Base-by-base conservation (phyloP, 2,113 vertebrate genomes). In the Polypterus bichir region DNA sequence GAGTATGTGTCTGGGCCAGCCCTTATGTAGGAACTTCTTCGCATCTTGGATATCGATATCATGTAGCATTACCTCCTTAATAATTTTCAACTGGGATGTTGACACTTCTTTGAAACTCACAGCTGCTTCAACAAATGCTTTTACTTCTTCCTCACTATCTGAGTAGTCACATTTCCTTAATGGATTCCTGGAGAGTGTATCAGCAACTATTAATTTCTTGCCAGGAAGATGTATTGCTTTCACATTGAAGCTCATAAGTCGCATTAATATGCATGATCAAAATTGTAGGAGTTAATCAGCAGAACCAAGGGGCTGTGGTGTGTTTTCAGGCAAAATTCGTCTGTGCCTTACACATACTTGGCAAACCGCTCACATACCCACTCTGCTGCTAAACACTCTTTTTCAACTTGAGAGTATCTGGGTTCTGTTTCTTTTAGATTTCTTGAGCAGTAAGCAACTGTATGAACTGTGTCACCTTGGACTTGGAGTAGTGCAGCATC, bases 201-300 rank as follows among this genome's bases (percentile, higher is more conserved):
- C 67, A 1, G 49, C 58, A 4, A 65, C 9, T 4, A 63, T 5
- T 0, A 71, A 51, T 7, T 66, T 62, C 46, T 66, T 64, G 2
- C 63, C 66, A 10, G 54, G 59, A 3, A 68, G 52, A 52, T 61
- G 48, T 3, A 64, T 44, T 9, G 54, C 59, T 53, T 49, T 59
- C 9, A 63, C 62, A 59, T 66, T 65, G 46, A 71, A 68, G 44
- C 49, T 53, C 51, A 65, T 59, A 48, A 49, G 48, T 8, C 54
- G 9, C 52, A 56, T 55, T 9, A 62, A 4, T 9, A 59, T 46
- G 59, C 48, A 44, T 60, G 53, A 49, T 53, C 27, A 11, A 55
- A 44, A 47, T 47, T 10, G 48, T 65, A 48, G 6, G 44, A 8
- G 47, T 62, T 54, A 11, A 62, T 61, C 47, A 60, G 61, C 48